Evolutionary conservation across 2,888 invertebrate genomes (phyloP).

Genomic region (Drosophila mercatorum): DNA sequence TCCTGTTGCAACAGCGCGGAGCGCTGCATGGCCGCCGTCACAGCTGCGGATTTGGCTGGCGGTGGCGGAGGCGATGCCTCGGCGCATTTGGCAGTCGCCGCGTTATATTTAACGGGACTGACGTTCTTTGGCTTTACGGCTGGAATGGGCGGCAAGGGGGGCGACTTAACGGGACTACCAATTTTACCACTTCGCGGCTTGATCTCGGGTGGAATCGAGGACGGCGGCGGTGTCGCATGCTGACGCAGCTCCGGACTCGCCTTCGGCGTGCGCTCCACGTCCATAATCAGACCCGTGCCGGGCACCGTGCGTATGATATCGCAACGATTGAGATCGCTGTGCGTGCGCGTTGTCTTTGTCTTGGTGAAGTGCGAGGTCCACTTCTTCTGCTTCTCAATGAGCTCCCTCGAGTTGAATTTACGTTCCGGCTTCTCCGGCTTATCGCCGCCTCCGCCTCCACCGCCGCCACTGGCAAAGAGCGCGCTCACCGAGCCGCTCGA

Average conservation of each 20-base stretch:
- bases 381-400: constrained; percentile 95
- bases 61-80: constrained; percentile 81
- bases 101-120: constrained; percentile 83
- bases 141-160: constrained; percentile 84
- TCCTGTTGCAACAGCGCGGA: constrained; percentile 76
- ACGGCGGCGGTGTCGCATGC: constrained; percentile 30
- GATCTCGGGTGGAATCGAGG: constrained; percentile 83
- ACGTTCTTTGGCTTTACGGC: constrained; percentile 83
- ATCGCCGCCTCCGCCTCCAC: constrained; percentile 83
- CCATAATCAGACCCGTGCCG: constrained; percentile 85
- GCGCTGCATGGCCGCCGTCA: constrained; percentile 79
- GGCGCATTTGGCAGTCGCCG: constrained; percentile 82
- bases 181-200: constrained; percentile 83
- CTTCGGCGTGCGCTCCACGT: constrained; percentile 74
- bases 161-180: constrained; percentile 84
- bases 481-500: constrained; percentile 56
- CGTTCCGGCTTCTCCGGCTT: constrained; percentile 94
- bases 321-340: constrained; percentile 88
- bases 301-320: constrained; percentile 85
- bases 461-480: constrained; percentile 68
- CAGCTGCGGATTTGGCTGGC: constrained; percentile 81
- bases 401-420: constrained; percentile 92
- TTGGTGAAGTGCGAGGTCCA: constrained; percentile 96
- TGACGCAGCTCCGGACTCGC: constrained; percentile 82
- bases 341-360: constrained; percentile 87